phyloP scores from a whole-genome alignment of 2,797 vertebrate genomes.

The Danio albolineatus region DNA sequence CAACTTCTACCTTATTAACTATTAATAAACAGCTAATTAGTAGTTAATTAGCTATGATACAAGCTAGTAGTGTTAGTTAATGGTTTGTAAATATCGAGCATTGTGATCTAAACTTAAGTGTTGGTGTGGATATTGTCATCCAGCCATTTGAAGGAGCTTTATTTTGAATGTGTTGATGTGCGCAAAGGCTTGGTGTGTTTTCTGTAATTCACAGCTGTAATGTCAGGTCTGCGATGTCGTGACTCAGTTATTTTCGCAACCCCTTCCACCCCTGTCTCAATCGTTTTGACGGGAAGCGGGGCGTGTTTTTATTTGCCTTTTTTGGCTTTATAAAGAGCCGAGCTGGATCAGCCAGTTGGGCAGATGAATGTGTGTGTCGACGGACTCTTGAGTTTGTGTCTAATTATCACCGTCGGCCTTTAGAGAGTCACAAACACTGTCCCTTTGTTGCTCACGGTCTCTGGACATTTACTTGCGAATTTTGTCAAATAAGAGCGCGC shows the following conservation, averaged over 20 bases:
- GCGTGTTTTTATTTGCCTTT: constrained; percentile 77
- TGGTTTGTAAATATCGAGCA: too few species aligned
- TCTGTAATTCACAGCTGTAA: constrained; percentile 23
- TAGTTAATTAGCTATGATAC: too few species aligned
- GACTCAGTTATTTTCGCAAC: constrained; percentile 69
- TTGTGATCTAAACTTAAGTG: too few species aligned
- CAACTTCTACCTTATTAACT: too few species aligned
- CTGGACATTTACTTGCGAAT: background rate
- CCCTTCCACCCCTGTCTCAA: constrained; percentile 71
- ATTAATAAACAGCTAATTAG: too few species aligned
- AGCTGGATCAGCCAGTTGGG: constrained; percentile 63
- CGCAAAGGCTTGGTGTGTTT: background rate
- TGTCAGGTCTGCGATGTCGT: constrained; percentile 66
- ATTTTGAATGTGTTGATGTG: background rate
- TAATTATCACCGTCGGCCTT: constrained; percentile 66
- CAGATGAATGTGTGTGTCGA: constrained; percentile 62
- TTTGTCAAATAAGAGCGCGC: background rate
- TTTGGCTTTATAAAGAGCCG: constrained; percentile 53
- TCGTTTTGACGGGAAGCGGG: constrained; percentile 78
- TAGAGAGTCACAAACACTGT: constrained; percentile 49
- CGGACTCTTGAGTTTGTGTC: constrained; percentile 52
- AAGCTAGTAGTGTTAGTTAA: too few species aligned
- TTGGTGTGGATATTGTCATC: too few species aligned
- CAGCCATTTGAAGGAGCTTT: too few species aligned
- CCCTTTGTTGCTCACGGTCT: constrained; percentile 24